Conservation (phyloP, 2,797 vertebrate genomes). For the Bovichtus diacanthus region DNA sequence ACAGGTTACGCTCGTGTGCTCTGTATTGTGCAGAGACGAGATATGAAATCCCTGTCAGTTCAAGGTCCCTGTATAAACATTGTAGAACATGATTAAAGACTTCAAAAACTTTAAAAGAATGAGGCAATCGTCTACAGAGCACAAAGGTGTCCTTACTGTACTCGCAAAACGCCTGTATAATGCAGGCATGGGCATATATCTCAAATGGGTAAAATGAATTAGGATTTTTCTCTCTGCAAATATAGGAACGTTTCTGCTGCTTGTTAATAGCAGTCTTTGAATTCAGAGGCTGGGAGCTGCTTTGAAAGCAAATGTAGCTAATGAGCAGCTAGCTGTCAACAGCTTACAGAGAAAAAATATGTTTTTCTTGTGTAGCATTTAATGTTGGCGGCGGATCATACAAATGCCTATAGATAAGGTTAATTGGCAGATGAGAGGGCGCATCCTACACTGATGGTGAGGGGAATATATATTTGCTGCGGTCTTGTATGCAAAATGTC, state of each 20-base stretch:
- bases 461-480: slow-evolving; percentile 29
- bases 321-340: slow-evolving; percentile 59
- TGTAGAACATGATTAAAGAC: slow-evolving; percentile 23
- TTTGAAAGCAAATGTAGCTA: slow-evolving; percentile 62
- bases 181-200: not conserved
- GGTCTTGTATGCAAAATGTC: not conserved
- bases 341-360: slow-evolving; percentile 37
- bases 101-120: slow-evolving; percentile 32
- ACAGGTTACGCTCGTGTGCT: not conserved
- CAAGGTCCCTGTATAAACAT: slow-evolving; percentile 8
- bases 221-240: not conserved
- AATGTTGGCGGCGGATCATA: slow-evolving; percentile 30
- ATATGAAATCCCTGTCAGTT: slow-evolving; percentile 26
- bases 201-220: slow-evolving; percentile 15
- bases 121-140: not conserved
- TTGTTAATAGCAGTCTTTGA: slow-evolving; percentile 45
- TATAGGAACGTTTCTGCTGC: slow-evolving; percentile 12
- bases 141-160: slow-evolving; percentile 19
- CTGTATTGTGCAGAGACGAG: slow-evolving; percentile 11
- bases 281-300: slow-evolving; percentile 43
- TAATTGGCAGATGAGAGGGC: slow-evolving; percentile 51
- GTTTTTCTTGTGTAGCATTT: slow-evolving; percentile 43
- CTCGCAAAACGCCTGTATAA: not conserved
- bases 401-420: slow-evolving; percentile 50
- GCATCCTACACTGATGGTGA: slow-evolving; percentile 25